These are phyloP conservation scores for Pseudococcus viburni DNA, from an alignment of 2,888 invertebrate genomes.

Conservation along the genomic window DNA sequence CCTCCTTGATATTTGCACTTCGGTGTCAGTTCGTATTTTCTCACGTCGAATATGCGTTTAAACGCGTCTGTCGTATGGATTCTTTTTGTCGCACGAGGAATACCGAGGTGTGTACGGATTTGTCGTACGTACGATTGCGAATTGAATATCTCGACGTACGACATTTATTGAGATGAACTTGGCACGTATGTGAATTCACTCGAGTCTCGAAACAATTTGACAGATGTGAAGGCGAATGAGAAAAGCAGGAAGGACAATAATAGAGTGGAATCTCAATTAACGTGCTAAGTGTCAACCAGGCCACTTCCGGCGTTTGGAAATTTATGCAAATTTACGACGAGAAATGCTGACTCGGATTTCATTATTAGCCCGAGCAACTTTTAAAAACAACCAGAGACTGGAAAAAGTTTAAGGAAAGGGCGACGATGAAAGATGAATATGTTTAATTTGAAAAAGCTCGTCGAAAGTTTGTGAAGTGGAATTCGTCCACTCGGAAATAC, in stretches of 20 bases:
- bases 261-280: background rate
- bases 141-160: background rate
- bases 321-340: background rate
- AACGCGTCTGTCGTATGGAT: background rate
- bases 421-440: background rate
- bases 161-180: conserved; percentile 14
- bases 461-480: background rate
- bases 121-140: background rate
- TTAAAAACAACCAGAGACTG: background rate
- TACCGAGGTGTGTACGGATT: background rate
- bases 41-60: background rate
- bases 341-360: background rate
- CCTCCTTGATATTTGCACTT: background rate
- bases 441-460: background rate
- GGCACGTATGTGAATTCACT: background rate
- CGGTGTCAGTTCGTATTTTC: conserved; percentile 2
- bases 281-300: too few relatives aligned
- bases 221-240: background rate
- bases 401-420: background rate
- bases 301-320: background rate
- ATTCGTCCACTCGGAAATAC: conserved; percentile 5
- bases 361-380: background rate
- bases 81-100: too few relatives aligned
- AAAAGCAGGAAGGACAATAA: background rate
- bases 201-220: background rate